Evolutionary conservation across 2,888 invertebrate species (phyloP).

Genomic region (Masnerella sp.): DNA sequence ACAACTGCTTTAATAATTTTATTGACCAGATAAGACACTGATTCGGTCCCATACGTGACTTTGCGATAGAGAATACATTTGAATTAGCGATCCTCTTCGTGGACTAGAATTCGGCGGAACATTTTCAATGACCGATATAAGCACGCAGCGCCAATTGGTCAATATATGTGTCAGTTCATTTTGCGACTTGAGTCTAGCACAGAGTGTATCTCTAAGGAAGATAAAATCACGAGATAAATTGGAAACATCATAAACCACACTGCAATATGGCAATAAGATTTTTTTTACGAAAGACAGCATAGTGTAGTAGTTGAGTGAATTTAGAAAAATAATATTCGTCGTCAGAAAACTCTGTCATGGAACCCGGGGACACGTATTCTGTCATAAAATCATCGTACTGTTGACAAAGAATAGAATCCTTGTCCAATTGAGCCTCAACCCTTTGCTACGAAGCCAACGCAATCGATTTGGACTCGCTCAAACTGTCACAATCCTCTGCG

Average conservation of each 20-base stretch:
- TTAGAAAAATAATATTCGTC: not conserved
- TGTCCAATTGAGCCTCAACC: not conserved
- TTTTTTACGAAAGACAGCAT: not conserved
- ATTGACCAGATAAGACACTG: slow-evolving; percentile 8
- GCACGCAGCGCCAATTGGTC: slow-evolving; percentile 6
- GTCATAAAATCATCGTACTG: not conserved
- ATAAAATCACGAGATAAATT: not conserved
- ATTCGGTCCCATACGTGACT: slow-evolving; percentile 15
- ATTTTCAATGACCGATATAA: slow-evolving; percentile 9
- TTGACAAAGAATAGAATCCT: not conserved
- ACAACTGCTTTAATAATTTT: not conserved
- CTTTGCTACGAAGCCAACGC: not conserved
- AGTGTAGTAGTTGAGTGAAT: not conserved
- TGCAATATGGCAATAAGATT: not conserved
- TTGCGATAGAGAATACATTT: slow-evolving; percentile 6
- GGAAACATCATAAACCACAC: not conserved
- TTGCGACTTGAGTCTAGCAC: slow-evolving; percentile 4
- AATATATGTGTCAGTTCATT: not conserved
- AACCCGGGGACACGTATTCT: not conserved
- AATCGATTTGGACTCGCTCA: slow-evolving; percentile 1
- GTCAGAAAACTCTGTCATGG: not conserved
- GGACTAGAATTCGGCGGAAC: slow-evolving; percentile 8
- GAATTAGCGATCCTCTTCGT: not conserved
- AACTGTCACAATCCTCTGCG: too few relatives aligned
- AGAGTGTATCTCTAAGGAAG: not conserved